Conservation (phyloP, 2,888 invertebrate genomes). For the Thereva nobilitata region DNA sequence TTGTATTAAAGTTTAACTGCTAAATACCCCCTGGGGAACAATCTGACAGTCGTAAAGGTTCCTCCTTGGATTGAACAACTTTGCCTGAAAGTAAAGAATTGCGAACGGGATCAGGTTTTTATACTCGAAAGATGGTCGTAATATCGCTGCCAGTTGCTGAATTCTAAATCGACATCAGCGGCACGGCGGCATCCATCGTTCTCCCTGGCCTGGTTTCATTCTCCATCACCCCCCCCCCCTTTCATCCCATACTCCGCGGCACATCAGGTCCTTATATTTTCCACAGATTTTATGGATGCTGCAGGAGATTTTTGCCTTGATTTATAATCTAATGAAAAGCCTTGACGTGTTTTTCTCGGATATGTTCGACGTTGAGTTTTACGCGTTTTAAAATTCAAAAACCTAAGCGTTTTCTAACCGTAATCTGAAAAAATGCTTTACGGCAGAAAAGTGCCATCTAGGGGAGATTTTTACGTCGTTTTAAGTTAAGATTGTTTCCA, state of each 20-base stretch:
- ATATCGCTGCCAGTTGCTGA: constrained; percentile 11
- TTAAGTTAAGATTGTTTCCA: no score
- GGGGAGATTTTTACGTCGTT: no score
- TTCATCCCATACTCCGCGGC: no score
- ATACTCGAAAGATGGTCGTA: constrained; percentile 4
- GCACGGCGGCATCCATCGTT: not conserved
- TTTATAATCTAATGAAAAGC: constrained; percentile 26
- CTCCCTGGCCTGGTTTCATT: not conserved
- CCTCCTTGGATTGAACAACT: constrained; percentile 11
- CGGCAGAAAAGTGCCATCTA: no score
- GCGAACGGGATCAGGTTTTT: constrained; percentile 24
- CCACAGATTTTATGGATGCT: not conserved
- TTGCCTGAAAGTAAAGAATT: constrained; percentile 12
- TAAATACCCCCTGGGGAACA: constrained; percentile 39
- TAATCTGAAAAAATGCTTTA: no score
- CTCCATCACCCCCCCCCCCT: no score
- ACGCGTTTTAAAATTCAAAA: no score
- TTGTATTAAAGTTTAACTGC: constrained; percentile 40
- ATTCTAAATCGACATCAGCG: constrained; percentile 8
- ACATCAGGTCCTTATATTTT: no score
- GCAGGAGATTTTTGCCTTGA: constrained; percentile 10
- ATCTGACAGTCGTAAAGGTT: constrained; percentile 36
- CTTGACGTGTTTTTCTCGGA: constrained; percentile 3
- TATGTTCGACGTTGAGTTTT: no score
- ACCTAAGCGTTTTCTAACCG: no score